Evolutionary conservation across 2,113 vertebrate genomes (phyloP), one percentile per base, ranked within the genome.

Genomic region (Alethe castanea): DNA sequence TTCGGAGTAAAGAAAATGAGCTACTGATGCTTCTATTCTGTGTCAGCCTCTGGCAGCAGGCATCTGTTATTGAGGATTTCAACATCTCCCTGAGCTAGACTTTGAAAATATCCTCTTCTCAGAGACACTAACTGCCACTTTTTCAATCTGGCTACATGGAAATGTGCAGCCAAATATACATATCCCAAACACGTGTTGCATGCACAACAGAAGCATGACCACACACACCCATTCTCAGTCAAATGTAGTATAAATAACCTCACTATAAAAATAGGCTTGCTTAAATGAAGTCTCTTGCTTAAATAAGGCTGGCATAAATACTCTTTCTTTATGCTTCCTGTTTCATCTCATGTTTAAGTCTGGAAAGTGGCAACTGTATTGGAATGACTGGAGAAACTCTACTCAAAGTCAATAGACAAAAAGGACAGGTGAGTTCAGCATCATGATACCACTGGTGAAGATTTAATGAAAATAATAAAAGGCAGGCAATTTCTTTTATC

Each of bases 211-310:
- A 74, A 94, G 79, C 22, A 2, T 81, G 92, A 89, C 79, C 82
- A 79, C 90, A 66, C 92, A 70, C 19, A 23, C 81, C 82, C 42
- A 88, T 93, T 77, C 74, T 77, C 87, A 93, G 84, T 56, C 81
- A 94, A 86, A 86, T 6, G 61, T 0, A 26, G 52, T 66, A 95
- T 80, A 93, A 95, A 96, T 91, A 92, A 60, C 57, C 23, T 48
- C 0, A 0, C n/a, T 65, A 5, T 31, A 93, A 76, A 96, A 95
- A 95, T 83, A 92, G 62, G 12, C 59, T 90, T 61, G 59, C 64
- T 96, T 90, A 95, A 95, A 90, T 42, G 56, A 90, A 96, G 35
- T 22, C 45, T 82, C 90, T 56, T 92, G 60, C 82, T 96, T 88
- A 88, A 96, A 94, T 73, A 83, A 90, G 45, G 54, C 57, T 48